Conservation (phyloP, 2,797 vertebrate species). For the Falco novaeseelandiae region DNA sequence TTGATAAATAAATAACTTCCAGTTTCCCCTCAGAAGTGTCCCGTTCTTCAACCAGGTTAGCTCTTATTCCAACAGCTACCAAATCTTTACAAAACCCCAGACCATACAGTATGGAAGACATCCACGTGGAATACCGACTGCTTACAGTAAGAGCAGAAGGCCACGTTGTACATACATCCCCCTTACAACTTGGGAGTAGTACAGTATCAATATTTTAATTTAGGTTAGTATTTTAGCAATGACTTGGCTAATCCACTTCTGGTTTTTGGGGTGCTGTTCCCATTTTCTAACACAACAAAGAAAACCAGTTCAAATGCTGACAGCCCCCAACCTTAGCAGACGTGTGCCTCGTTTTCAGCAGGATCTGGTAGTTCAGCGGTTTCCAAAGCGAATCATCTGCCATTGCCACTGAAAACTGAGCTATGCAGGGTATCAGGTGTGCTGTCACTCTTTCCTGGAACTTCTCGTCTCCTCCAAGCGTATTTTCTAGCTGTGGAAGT, state of each 20-base stretch:
- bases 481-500: slow-evolving; percentile 88
- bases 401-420: slow-evolving; percentile 90
- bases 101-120: neutral
- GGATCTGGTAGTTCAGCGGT: slow-evolving; percentile 91
- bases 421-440: slow-evolving; percentile 89
- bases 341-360: slow-evolving; percentile 89
- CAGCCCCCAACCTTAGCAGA: slow-evolving; percentile 81
- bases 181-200: neutral
- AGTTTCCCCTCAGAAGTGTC: neutral
- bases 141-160: neutral
- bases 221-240: neutral
- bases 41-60: neutral
- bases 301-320: neutral
- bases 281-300: neutral
- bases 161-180: neutral
- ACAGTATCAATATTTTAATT: neutral
- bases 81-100: neutral
- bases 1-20: neutral
- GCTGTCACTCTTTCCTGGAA: slow-evolving; percentile 83
- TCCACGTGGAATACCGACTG: rapidly evolving
- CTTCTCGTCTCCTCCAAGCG: slow-evolving; percentile 81
- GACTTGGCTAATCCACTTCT: neutral
- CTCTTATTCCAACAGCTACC: neutral
- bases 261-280: neutral
- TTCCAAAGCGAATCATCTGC: slow-evolving; percentile 93